Conservation (phyloP, 2,113 vertebrate species). For the Malurus cyaneus region DNA sequence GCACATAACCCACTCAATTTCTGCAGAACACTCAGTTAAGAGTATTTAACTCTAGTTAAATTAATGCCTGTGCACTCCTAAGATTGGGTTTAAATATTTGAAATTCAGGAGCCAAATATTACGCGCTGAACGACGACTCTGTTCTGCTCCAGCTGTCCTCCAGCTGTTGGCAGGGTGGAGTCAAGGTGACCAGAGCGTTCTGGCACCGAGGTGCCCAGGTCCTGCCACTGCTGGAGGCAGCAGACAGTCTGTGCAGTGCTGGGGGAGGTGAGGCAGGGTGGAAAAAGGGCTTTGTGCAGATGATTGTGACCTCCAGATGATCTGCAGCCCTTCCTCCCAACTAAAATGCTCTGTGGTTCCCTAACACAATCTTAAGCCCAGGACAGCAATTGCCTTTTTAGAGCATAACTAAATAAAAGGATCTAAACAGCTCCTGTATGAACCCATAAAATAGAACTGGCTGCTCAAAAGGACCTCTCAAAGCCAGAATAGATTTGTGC, state of each 20-base stretch:
- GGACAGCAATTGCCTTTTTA: not conserved
- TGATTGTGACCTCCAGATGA: not conserved
- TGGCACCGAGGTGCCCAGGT: not conserved
- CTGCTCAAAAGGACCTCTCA: not conserved
- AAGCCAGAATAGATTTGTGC: not conserved
- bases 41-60: conserved; percentile 25
- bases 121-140: not conserved
- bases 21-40: not conserved
- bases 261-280: not conserved
- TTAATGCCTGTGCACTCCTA: not conserved
- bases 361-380: not conserved
- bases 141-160: not conserved
- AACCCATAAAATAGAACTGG: not conserved
- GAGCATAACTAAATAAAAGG: not conserved
- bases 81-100: conserved; percentile 5
- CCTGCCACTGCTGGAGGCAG: not conserved
- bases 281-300: not conserved
- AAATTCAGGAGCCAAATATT: not conserved
- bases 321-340: not conserved
- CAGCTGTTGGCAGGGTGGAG: not conserved
- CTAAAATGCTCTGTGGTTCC: not conserved
- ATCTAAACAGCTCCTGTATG: not conserved
- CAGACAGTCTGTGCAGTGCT: not conserved
- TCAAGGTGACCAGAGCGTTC: not conserved
- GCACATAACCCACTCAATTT: conserved; percentile 25